phyloP scores from a whole-genome alignment of 2,888 invertebrate species.

The Plutella xylostella region DNA sequence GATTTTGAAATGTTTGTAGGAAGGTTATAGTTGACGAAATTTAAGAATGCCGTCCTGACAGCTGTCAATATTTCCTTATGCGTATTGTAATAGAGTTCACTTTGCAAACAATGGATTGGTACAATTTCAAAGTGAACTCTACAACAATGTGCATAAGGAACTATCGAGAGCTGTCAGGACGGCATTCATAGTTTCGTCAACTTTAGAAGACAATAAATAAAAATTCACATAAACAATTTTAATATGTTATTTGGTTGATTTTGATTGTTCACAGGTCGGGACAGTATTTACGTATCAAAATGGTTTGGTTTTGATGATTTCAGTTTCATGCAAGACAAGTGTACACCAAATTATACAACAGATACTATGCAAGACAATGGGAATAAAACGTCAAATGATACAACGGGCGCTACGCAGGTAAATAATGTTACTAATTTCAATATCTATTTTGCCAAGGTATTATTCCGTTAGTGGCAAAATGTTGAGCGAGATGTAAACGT shows the following conservation, averaged over 20 bases:
- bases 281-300: background rate
- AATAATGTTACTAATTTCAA: slow-evolving; percentile 6
- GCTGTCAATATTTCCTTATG: too few species aligned
- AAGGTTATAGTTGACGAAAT: too few species aligned
- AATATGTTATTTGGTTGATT: background rate
- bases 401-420: background rate
- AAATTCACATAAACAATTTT: too few species aligned
- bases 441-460: slow-evolving; percentile 21
- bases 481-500: slow-evolving; percentile 19
- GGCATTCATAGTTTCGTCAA: too few species aligned
- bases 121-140: too few species aligned
- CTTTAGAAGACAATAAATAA: too few species aligned
- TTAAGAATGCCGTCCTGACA: too few species aligned
- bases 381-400: background rate
- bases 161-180: too few species aligned
- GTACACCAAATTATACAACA: background rate
- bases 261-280: background rate
- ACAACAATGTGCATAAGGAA: too few species aligned
- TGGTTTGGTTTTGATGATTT: background rate
- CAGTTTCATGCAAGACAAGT: background rate
- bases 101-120: background rate
- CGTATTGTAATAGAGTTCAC: too few species aligned
- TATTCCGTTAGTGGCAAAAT: slow-evolving; percentile 20
- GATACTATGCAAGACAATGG: background rate
- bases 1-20: too few species aligned